These are phyloP conservation scores for Camptogramma bilineatum DNA, from an alignment of 2,888 invertebrate species.

Conservation along the genomic window DNA sequence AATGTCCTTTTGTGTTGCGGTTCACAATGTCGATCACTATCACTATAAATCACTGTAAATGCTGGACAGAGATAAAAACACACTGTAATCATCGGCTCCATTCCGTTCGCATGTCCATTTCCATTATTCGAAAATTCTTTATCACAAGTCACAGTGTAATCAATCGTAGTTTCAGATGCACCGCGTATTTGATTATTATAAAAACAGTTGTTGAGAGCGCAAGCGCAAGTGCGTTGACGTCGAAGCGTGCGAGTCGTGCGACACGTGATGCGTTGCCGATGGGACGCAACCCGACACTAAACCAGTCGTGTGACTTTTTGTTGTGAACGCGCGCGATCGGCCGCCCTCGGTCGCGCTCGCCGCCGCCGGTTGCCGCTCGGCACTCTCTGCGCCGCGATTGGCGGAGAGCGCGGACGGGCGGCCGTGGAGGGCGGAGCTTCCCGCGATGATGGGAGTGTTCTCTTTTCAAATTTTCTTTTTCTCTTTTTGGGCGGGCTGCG, in stretches of 20 bases:
- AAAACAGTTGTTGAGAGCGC: slow-evolving; percentile 76
- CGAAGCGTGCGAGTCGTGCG: slow-evolving; percentile 51
- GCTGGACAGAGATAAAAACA: slow-evolving; percentile 71
- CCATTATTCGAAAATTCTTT: slow-evolving; percentile 58
- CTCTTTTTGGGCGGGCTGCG: slow-evolving; percentile 81
- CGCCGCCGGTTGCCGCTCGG: slow-evolving; percentile 57
- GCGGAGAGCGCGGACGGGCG: slow-evolving; percentile 61
- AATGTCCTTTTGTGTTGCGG: slow-evolving; percentile 72
- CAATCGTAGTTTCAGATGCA: slow-evolving; percentile 41
- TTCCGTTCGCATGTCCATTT: slow-evolving; percentile 78
- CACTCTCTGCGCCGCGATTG: slow-evolving; percentile 55
- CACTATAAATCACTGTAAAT: slow-evolving; percentile 81
- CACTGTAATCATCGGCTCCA: slow-evolving; percentile 82
- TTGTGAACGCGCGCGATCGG: slow-evolving; percentile 78
- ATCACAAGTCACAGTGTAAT: slow-evolving; percentile 71
- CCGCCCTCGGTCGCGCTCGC: slow-evolving; percentile 70
- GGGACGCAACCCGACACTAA: slow-evolving; percentile 86
- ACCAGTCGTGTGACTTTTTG: slow-evolving; percentile 84
- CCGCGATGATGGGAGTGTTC: slow-evolving; percentile 77
- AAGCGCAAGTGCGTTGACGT: slow-evolving; percentile 67
- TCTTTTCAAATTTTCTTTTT: slow-evolving; percentile 83
- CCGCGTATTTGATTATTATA: slow-evolving; percentile 57
- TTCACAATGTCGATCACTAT: slow-evolving; percentile 82
- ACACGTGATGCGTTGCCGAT: slow-evolving; percentile 81
- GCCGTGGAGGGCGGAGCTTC: slow-evolving; percentile 66